These are phyloP conservation scores for Hydrotaea diabolus DNA, from an alignment of 2,888 invertebrate species.

Conservation along the genomic window DNA sequence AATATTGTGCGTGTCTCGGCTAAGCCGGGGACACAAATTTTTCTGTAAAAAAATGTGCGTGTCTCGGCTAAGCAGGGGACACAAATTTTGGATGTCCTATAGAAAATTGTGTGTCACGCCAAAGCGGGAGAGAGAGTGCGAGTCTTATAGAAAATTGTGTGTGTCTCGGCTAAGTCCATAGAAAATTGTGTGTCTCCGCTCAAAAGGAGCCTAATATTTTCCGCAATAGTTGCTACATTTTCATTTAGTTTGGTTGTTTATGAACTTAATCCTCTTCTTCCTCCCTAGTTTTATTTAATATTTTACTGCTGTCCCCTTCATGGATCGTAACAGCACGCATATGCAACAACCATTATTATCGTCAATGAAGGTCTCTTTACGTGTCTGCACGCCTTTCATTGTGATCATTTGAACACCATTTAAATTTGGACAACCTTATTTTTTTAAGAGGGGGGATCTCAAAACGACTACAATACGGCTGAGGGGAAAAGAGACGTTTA, in stretches of 20 bases:
- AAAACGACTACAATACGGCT: not conserved
- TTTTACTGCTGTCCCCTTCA: not conserved
- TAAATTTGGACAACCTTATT: constrained; percentile 15
- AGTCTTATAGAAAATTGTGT: too few relatives aligned
- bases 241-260: not conserved
- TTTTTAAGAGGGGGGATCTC: not conserved
- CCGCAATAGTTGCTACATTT: too few relatives aligned
- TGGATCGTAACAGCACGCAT: not conserved
- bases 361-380: constrained; percentile 23
- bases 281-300: not conserved
- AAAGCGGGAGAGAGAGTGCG: too few relatives aligned
- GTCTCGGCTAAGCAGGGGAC: too few relatives aligned
- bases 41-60: too few relatives aligned
- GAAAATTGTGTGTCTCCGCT: too few relatives aligned
- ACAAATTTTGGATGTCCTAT: too few relatives aligned
- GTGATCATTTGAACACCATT: constrained; percentile 30
- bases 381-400: not conserved
- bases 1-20: too few relatives aligned
- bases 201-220: too few relatives aligned
- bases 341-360: not conserved
- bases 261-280: not conserved
- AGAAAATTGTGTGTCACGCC: too few relatives aligned
- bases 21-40: too few relatives aligned
- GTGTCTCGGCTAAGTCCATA: too few relatives aligned
- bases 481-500: constrained; percentile 35